phyloP scores from a whole-genome alignment of 1,140 invertebrate species.

The Cyphomyrmex costatus region DNA sequence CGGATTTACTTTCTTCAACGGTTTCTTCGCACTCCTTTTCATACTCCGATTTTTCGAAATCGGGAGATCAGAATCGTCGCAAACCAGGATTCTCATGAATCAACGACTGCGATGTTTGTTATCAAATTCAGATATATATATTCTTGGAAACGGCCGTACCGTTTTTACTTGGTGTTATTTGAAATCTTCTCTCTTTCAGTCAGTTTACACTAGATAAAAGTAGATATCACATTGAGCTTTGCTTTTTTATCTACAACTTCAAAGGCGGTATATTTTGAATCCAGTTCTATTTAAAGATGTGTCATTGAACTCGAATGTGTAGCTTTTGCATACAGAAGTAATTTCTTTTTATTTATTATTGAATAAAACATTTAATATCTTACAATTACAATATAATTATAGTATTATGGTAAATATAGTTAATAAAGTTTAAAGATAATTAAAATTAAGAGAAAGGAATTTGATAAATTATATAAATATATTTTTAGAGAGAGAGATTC shows the following conservation, averaged over 20 bases:
- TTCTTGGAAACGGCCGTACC: conserved; percentile 16
- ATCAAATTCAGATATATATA: conserved; percentile 25
- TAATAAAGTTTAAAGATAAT: not conserved
- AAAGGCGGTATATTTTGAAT: conserved; percentile 34
- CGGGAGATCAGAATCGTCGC: conserved; percentile 5
- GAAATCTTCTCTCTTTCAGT: conserved; percentile 25
- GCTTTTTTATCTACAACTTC: conserved; percentile 46
- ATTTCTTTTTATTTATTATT: not conserved
- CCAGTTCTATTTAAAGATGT: conserved; percentile 1
- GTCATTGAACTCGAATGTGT: conserved; percentile 5
- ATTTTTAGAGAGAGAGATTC: not conserved
- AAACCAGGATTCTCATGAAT: conserved; percentile 33
- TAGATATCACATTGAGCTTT: conserved; percentile 18
- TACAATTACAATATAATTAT: not conserved
- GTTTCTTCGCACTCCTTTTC: conserved; percentile 38
- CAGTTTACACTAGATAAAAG: conserved; percentile 52
- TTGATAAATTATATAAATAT: not conserved
- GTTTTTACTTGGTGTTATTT: conserved; percentile 35
- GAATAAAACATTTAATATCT: not conserved
- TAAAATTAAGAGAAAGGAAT: not conserved
- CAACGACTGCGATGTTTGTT: not conserved
- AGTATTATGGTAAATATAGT: not conserved
- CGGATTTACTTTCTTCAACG: conserved; percentile 46
- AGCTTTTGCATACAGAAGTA: not conserved
- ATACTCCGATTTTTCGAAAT: conserved; percentile 29